Evolutionary conservation across 2,797 vertebrate species (phyloP).

Genomic region (Distichodus sexfasciatus): DNA sequence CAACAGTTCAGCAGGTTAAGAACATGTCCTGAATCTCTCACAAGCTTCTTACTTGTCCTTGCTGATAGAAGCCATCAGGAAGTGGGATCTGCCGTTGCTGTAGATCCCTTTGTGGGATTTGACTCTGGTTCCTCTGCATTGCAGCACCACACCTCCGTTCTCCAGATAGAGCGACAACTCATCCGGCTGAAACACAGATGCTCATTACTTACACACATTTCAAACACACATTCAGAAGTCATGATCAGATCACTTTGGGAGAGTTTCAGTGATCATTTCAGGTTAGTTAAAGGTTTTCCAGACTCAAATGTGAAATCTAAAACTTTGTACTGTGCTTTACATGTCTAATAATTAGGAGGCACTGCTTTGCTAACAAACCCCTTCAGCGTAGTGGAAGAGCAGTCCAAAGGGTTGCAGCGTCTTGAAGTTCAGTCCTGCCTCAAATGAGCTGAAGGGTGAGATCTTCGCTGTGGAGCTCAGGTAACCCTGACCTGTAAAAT

Average conservation of each 20-base stretch:
- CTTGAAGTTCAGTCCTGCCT: slow-evolving; percentile 91
- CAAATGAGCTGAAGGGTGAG: slow-evolving; percentile 83
- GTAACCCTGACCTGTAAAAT: slow-evolving; percentile 89
- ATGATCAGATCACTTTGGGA: not conserved
- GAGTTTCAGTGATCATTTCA: no score
- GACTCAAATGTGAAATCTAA: no score
- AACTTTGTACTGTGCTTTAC: no score
- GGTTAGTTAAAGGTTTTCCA: no score
- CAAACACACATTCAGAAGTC: not conserved
- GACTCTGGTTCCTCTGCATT: slow-evolving; percentile 80
- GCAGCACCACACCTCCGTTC: slow-evolving; percentile 87
- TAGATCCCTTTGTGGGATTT: slow-evolving; percentile 83
- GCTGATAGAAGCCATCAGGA: slow-evolving; percentile 83
- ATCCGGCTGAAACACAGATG: slow-evolving; percentile 75
- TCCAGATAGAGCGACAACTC: slow-evolving; percentile 88
- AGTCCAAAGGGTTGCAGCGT: slow-evolving; percentile 86
- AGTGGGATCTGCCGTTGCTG: slow-evolving; percentile 86
- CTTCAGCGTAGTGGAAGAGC: slow-evolving; percentile 85
- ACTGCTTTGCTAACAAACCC: slow-evolving; percentile 82
- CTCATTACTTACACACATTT: not conserved
- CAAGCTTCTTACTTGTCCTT: slow-evolving; percentile 76
- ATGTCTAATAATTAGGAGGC: no score
- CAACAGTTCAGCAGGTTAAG: no score
- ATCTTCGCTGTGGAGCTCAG: slow-evolving; percentile 86
- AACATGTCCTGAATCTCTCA: no score